Evolutionary conservation across 2,113 vertebrate genomes (phyloP), one percentile per base, ranked within the genome.

Genomic region (Tretioscincus oriximinensis): DNA sequence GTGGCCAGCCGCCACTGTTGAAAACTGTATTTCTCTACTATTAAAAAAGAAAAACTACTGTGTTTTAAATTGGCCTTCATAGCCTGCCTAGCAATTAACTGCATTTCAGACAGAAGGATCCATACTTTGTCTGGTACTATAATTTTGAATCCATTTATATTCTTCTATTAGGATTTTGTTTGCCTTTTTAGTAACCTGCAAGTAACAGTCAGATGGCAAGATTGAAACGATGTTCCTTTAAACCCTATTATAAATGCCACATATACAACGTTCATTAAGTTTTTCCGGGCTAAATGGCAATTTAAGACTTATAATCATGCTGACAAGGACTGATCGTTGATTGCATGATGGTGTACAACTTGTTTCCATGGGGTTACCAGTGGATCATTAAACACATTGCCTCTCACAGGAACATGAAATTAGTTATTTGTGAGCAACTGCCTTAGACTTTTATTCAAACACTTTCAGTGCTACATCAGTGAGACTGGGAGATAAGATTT

Each of bases 101-200:
- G 9, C 86, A 78, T 35, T 85, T 87, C 68, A 64, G 83, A 91
- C 16, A 7, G 67, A 76, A 81, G 77, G 75, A 12, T 82, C 85
- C 87, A 91, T 91, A 88, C 87, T 91, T 90, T 90, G 86, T 85
- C 85, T 84, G 89, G 85, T 89, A 87, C 84, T 91, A 86, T 86
- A 77, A 91, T 90, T 91, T 87, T 87, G 76, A 83, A 78, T 90
- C 54, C 84, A 88, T 88, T 84, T 90, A 60, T 87, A 85, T 87
- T 84, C 85, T 89, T 84, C 74, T 78, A 80, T 81, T 75, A 64
- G 76, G 78, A 86, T 85, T 88, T 84, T 51, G 72, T 71, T 78
- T 78, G 64, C 73, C 77, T 90, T 86, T 82, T 80, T 88, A 87
- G 88, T 85, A 87, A 81, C 81, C 45, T 73, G 84, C 24, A 78